phyloP scores from a whole-genome alignment of 2,113 vertebrate species.

The Mus musculus region GRCm39 chr2:31805001-31805500 shows the following conservation, averaged over 20 bases:
- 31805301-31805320: not conserved
- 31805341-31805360: not conserved
- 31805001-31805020: conserved; percentile 86
- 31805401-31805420: not conserved
- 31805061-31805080: conserved; percentile 65
- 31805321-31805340: not conserved
- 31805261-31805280: not conserved
- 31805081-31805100: conserved; percentile 85
- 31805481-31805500: too few relatives aligned
- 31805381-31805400: rapidly evolving
- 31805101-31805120: rapidly evolving
- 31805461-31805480: too few relatives aligned
- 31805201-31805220: not conserved
- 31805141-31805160: not conserved
- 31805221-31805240: not conserved
- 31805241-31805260: not conserved
- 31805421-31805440: not conserved
- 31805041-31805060: conserved; percentile 88
- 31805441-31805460: too few relatives aligned
- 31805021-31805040: conserved; percentile 93
- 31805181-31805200: not conserved
- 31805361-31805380: not conserved
- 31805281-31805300: not conserved
- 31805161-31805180: not conserved
- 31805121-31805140: not conserved